These are phyloP conservation scores for Motacilla alba DNA, from an alignment of 2,113 vertebrate genomes.

Conservation along the genomic window DNA sequence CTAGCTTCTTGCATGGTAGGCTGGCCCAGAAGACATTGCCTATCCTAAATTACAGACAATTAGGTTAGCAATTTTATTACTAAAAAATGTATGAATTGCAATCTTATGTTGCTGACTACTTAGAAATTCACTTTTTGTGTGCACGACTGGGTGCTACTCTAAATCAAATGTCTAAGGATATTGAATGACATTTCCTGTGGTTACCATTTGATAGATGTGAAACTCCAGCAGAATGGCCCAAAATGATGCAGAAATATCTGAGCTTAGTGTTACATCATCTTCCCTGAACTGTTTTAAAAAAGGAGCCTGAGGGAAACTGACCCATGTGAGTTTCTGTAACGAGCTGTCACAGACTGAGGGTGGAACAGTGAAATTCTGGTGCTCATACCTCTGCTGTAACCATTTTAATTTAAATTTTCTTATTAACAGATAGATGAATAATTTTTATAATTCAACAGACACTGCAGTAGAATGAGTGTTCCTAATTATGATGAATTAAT, in stretches of 20 bases:
- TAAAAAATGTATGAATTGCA: background rate
- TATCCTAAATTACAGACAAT: background rate
- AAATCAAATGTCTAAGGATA: background rate
- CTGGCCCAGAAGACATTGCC: background rate
- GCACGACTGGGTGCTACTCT: background rate
- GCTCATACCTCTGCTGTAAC: background rate
- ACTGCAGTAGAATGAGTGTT: background rate
- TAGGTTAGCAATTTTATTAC: background rate
- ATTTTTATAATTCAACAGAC: background rate
- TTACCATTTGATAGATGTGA: background rate
- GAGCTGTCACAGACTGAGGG: background rate
- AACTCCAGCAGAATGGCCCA: background rate
- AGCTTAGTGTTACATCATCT: background rate
- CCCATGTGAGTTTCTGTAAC: background rate
- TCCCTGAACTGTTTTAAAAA: background rate
- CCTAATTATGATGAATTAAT: background rate
- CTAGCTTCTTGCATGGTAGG: background rate
- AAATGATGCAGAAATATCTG: background rate
- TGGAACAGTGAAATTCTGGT: background rate
- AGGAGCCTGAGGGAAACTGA: background rate
- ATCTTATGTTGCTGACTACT: background rate
- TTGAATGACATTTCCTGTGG: background rate
- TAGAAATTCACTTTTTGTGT: background rate
- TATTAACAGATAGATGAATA: background rate
- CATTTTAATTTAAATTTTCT: background rate